Percentiles rank a stretch among this genome's conserved stretches.
phyloP scores from a whole-genome alignment of 1,140 invertebrate species.

The Harpegnathos saltator region DNA sequence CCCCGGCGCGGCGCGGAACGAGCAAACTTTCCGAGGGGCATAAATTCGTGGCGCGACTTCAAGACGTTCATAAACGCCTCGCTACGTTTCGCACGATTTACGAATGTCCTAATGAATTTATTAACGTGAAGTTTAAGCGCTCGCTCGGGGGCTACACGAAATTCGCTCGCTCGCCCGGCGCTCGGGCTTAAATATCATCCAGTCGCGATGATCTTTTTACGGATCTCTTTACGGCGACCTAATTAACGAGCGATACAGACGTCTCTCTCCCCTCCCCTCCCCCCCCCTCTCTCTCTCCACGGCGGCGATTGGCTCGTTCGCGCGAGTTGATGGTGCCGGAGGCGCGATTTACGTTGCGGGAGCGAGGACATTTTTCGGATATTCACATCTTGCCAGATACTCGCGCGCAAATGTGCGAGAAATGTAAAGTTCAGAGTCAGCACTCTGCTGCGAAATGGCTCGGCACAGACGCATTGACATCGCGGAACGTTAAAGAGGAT shows the following conservation, averaged over 20 bases:
- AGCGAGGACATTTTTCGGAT: neutral
- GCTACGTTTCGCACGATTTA: slow-evolving; percentile 55
- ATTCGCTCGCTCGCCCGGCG: neutral
- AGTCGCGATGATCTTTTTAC: neutral
- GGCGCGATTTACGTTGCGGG: neutral
- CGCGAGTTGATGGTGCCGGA: neutral
- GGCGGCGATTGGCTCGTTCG: too few relatives aligned
- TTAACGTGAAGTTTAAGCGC: slow-evolving; percentile 52
- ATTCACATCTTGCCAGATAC: slow-evolving; percentile 1
- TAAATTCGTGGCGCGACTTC: slow-evolving; percentile 55
- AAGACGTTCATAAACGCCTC: slow-evolving; percentile 61
- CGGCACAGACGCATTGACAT: slow-evolving; percentile 32
- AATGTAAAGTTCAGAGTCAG: slow-evolving; percentile 26
- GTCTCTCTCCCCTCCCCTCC: too few relatives aligned
- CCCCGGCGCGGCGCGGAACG: slow-evolving; percentile 38
- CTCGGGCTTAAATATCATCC: neutral
- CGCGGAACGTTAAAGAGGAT: slow-evolving; percentile 12
- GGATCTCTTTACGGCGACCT: neutral
- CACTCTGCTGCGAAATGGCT: neutral
- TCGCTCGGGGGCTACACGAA: neutral
- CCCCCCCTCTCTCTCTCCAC: too few relatives aligned
- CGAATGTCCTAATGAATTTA: slow-evolving; percentile 60
- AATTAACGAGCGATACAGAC: neutral
- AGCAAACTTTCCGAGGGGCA: slow-evolving; percentile 51
- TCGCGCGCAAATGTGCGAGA: slow-evolving; percentile 18